These are phyloP conservation scores for Rhineura floridana DNA, from an alignment of 2,113 vertebrate species.

Conservation along the genomic window DNA sequence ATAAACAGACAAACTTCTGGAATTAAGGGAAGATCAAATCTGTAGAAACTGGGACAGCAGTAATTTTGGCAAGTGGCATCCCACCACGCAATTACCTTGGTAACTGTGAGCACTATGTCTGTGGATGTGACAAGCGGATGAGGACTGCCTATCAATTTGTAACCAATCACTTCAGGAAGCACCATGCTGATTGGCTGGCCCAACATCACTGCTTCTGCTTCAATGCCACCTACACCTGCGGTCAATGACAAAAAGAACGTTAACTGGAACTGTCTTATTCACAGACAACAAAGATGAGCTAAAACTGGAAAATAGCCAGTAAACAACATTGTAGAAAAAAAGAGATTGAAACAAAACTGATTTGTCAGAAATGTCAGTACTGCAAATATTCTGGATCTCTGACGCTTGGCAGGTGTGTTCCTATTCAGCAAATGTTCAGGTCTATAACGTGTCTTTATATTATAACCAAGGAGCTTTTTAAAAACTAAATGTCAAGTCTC, in stretches of 20 bases:
- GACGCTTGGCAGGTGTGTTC: neutral
- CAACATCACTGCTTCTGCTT: constrained; percentile 98
- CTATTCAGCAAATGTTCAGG: neutral
- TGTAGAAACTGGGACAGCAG: neutral
- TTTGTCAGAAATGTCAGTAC: neutral
- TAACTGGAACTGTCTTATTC: neutral
- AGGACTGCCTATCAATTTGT: constrained; percentile 84
- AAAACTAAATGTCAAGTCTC: no score
- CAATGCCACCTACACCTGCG: constrained; percentile 95
- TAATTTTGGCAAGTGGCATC: neutral
- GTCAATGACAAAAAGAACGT: neutral
- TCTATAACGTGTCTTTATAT: no score
- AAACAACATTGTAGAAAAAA: neutral
- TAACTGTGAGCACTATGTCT: constrained; percentile 96
- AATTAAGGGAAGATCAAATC: neutral
- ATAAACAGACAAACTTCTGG: neutral
- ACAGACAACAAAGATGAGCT: neutral
- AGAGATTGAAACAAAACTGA: neutral
- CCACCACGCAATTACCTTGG: constrained; percentile 83
- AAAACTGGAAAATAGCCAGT: no score
- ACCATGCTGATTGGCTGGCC: constrained; percentile 99
- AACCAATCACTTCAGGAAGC: constrained; percentile 94
- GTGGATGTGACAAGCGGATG: constrained; percentile 91
- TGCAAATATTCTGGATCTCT: neutral
- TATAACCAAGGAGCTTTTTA: no score